phyloP scores from a whole-genome alignment of 2,797 vertebrate species.

The Macroramphosus scolopax region DNA sequence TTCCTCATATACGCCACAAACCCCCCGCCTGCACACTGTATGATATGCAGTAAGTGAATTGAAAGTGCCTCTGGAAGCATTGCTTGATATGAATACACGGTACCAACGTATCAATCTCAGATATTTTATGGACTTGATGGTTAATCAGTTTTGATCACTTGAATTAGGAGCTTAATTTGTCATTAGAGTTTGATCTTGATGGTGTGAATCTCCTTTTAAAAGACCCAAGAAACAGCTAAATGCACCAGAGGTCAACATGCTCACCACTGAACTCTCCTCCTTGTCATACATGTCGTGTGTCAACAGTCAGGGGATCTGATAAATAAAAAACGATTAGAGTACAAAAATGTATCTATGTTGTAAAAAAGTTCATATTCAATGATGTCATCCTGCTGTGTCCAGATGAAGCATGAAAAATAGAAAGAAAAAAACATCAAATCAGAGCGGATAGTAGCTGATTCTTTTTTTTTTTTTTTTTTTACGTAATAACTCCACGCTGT shows the following conservation, averaged over 20 bases:
- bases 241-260: slow-evolving; percentile 24
- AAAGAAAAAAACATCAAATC: slow-evolving; percentile 39
- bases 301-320: slow-evolving; percentile 44
- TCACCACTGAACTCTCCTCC: slow-evolving; percentile 29
- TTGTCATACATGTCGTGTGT: slow-evolving; percentile 47
- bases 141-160: no score
- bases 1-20: no score
- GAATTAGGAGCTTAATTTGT: no score
- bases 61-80: no score
- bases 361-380: slow-evolving; percentile 16
- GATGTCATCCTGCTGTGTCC: slow-evolving; percentile 35
- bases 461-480: no score
- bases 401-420: slow-evolving; percentile 46
- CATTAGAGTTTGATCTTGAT: slow-evolving; percentile 11
- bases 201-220: slow-evolving; percentile 31
- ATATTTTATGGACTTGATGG: no score
- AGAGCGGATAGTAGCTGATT: slow-evolving; percentile 54
- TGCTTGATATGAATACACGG: no score
- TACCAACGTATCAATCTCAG: no score
- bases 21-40: no score
- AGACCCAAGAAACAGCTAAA: slow-evolving; percentile 20
- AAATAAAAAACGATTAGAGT: slow-evolving; percentile 53
- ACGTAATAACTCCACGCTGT: slow-evolving; percentile 62
- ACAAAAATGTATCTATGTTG: slow-evolving; percentile 42
- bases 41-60: no score